phyloP scores from a whole-genome alignment of 1,140 invertebrate genomes.

The Cepaea nemoralis region DNA sequence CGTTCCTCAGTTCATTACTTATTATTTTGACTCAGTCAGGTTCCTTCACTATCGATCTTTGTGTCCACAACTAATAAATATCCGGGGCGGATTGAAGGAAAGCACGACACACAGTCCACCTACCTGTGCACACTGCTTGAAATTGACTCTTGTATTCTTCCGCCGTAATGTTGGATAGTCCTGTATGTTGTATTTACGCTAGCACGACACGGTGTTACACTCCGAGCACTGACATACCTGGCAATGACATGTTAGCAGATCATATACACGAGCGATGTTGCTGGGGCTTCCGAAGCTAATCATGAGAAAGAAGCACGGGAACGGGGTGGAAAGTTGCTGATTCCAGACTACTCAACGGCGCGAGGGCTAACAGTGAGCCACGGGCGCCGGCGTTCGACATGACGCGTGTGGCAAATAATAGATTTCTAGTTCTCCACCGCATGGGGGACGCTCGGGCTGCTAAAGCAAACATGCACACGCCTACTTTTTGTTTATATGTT shows the following conservation, averaged over 20 bases:
- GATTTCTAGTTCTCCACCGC: not conserved
- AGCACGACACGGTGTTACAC: not conserved
- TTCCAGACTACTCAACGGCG: not conserved
- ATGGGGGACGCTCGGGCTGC: not conserved
- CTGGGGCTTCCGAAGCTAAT: not conserved
- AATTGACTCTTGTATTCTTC: not conserved
- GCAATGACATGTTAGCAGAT: not conserved
- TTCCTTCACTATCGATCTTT: not conserved
- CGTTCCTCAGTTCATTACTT: not conserved
- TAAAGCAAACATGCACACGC: not conserved
- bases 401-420: not conserved
- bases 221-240: not conserved
- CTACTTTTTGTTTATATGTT: not conserved
- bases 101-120: not conserved
- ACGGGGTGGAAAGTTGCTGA: not conserved
- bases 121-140: not conserved
- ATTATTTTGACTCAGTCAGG: not conserved
- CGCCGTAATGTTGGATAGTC: not conserved
- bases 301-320: not conserved
- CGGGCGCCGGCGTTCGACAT: not conserved
- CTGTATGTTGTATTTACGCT: not conserved
- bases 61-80: not conserved
- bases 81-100: not conserved
- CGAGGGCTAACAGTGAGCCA: not conserved
- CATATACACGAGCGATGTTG: not conserved